Conservation (phyloP, 1,140 invertebrate genomes). For the Portunus trituberculatus region DNA sequence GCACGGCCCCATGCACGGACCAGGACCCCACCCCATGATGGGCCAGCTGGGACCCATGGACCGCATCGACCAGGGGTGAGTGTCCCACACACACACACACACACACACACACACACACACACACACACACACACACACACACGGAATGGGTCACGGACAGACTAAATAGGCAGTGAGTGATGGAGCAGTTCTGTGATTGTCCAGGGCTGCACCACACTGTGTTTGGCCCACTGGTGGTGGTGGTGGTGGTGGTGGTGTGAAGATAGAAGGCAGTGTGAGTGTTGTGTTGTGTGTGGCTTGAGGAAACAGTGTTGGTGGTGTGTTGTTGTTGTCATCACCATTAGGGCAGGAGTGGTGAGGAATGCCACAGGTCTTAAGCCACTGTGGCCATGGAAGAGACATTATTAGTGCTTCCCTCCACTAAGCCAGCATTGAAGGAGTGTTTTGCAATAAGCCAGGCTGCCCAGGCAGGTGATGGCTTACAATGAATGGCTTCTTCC, state of each 20-base stretch:
- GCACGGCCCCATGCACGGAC: conserved; percentile 77
- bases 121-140: conserved; percentile 32
- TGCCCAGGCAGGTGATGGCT: no score
- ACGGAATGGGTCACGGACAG: not conserved
- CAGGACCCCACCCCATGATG: conserved; percentile 77
- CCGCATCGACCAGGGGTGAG: conserved; percentile 77
- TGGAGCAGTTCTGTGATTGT: no score
- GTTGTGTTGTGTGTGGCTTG: not conserved
- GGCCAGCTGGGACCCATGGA: conserved; percentile 76
- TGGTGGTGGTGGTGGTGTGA: not conserved
- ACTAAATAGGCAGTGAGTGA: no score
- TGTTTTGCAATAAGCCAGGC: no score
- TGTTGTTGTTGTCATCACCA: not conserved
- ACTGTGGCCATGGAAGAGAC: no score
- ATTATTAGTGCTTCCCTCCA: no score
- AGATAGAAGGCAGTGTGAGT: no score
- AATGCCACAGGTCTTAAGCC: no score
- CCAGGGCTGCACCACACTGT: no score
- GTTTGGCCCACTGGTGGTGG: no score
- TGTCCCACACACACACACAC: conserved; percentile 34
- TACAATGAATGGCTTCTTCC: no score
- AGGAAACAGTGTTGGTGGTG: not conserved
- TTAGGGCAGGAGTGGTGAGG: not conserved
- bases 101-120: conserved; percentile 36
- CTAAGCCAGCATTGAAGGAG: no score